Evolutionary conservation across 2,113 vertebrate species (phyloP).

Genomic region (Tychaedon coryphoeus): DNA sequence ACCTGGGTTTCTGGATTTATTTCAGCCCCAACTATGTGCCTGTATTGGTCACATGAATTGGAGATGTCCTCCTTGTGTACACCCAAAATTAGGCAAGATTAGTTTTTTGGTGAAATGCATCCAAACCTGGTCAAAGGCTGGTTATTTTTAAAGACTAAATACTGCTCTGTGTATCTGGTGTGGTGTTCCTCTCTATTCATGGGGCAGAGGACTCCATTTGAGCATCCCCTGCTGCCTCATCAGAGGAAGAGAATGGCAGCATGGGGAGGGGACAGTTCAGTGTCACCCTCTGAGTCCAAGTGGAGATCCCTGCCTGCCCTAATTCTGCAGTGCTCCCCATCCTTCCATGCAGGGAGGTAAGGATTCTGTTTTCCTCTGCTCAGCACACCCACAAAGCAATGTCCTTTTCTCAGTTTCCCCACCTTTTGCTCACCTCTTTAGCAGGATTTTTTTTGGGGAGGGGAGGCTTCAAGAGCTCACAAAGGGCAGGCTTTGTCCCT

Average conservation of each 20-base stretch:
- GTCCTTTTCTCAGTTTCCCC: not conserved
- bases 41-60: not conserved
- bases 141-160: not conserved
- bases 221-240: not conserved
- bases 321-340: not conserved
- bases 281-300: not conserved
- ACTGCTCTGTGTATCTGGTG: not conserved
- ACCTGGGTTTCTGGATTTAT: not conserved
- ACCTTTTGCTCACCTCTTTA: not conserved
- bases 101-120: not conserved
- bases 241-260: not conserved
- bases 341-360: not conserved
- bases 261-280: not conserved
- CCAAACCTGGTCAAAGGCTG: not conserved
- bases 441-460: not conserved
- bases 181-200: not conserved
- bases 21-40: not conserved
- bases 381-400: not conserved
- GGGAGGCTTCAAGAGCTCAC: not conserved
- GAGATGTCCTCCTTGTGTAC: not conserved
- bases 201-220: not conserved
- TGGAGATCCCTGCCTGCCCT: not conserved
- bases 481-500: not conserved
- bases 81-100: not conserved
- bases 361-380: not conserved